Evolutionary conservation across 2,113 vertebrate genomes (phyloP).

Genomic region (Forbesichthys agassizii): DNA sequence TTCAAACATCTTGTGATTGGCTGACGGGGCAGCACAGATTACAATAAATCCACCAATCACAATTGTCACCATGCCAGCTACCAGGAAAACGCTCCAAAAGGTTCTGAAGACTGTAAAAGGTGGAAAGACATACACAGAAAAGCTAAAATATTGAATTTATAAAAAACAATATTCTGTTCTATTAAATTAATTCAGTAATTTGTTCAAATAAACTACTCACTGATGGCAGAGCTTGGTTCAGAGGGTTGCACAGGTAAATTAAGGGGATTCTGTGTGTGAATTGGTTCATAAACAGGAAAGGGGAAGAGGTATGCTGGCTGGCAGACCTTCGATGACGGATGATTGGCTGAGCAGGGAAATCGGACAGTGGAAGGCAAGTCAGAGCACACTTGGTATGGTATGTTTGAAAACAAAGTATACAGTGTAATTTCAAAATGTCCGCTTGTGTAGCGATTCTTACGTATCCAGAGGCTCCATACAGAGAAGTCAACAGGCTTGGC

Average conservation of each 20-base stretch:
- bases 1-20: constrained; percentile 82
- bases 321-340: constrained; percentile 80
- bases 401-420: neutral
- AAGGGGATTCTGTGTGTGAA: constrained; percentile 69
- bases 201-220: constrained; percentile 68
- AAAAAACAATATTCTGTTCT: neutral
- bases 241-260: constrained; percentile 46
- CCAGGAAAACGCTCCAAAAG: constrained; percentile 83
- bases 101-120: constrained; percentile 80
- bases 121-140: neutral
- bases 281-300: constrained; percentile 75
- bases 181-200: too few relatives aligned
- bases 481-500: constrained; percentile 65
- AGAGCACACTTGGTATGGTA: neutral
- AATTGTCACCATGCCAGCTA: constrained; percentile 76
- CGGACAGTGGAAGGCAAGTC: constrained; percentile 8
- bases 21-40: constrained; percentile 82
- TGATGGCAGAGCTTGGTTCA: constrained; percentile 72
- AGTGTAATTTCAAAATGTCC: neutral
- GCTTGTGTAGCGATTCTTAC: constrained; percentile 70
- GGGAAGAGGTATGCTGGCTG: constrained; percentile 82
- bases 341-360: constrained; percentile 74
- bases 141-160: neutral
- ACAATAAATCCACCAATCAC: constrained; percentile 79
- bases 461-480: constrained; percentile 84